Conservation (phyloP, 2,113 vertebrate species). For the Halcyon malimbica region DNA sequence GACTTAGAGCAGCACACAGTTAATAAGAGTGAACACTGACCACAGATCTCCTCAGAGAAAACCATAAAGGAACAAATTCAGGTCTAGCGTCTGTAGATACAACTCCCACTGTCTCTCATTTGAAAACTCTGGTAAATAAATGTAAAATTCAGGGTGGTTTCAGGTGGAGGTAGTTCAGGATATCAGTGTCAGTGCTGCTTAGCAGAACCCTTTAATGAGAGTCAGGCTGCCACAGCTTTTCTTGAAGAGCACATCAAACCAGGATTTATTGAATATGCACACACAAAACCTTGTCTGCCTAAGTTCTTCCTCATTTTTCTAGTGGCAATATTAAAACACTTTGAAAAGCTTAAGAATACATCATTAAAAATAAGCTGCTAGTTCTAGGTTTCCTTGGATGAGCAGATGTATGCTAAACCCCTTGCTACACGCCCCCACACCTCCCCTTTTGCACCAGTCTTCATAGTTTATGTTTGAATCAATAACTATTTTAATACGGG, state of each 20-base stretch:
- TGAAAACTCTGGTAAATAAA: background rate
- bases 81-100: fast-evolving
- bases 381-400: background rate
- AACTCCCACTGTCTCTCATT: background rate
- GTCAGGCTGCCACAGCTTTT: background rate
- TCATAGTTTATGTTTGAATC: constrained; percentile 41
- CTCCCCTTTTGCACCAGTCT: background rate
- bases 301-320: background rate
- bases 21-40: background rate
- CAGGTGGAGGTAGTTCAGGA: background rate
- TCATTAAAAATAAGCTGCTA: background rate
- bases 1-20: background rate
- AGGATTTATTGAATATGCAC: background rate
- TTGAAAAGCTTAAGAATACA: constrained; percentile 11
- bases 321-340: background rate
- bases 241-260: background rate
- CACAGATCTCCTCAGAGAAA: background rate
- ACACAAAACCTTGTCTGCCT: background rate
- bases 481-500: background rate
- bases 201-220: background rate
- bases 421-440: background rate
- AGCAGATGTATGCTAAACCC: background rate
- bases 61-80: background rate
- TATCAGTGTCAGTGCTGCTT: background rate
- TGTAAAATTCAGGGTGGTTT: background rate